These are phyloP conservation scores for Telmatochromis sp. DNA, from an alignment of 2,113 vertebrate species.

Conservation along the genomic window DNA sequence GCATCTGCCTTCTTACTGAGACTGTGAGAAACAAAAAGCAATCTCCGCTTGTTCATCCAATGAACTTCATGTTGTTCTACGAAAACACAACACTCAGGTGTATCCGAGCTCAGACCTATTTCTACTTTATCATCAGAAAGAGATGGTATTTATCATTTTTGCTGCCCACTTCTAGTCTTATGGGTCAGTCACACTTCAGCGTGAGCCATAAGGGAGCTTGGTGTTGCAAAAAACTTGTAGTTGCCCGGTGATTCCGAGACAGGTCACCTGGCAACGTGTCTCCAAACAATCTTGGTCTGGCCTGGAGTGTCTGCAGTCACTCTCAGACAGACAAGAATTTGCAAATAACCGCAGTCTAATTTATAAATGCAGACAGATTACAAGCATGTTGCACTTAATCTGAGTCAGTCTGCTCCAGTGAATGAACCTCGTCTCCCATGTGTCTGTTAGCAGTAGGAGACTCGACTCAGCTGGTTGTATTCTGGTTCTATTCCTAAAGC, in stretches of 20 bases:
- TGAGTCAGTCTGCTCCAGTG: not conserved
- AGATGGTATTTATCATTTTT: not conserved
- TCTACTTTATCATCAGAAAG: not conserved
- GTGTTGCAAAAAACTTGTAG: not conserved
- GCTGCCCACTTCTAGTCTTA: not conserved
- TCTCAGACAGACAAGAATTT: not conserved
- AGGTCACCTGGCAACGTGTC: not conserved
- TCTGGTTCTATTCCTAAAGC: not conserved
- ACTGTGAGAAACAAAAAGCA: not conserved
- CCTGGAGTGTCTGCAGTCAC: not conserved
- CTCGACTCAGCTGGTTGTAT: not conserved
- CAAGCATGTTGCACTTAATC: not conserved
- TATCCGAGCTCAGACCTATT: not conserved
- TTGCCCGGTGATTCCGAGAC: rapidly evolving
- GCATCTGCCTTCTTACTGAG: not conserved
- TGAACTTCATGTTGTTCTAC: rapidly evolving
- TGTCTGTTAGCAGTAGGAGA: not conserved
- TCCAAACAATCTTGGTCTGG: not conserved
- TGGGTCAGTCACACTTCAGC: not conserved
- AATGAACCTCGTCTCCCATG: not conserved
- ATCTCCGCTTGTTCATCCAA: not conserved
- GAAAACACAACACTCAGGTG: not conserved
- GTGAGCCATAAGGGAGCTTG: not conserved
- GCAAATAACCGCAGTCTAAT: not conserved
- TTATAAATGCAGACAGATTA: not conserved